phyloP scores from a whole-genome alignment of 2,113 vertebrate species.

The Probosciger aterrimus region DNA sequence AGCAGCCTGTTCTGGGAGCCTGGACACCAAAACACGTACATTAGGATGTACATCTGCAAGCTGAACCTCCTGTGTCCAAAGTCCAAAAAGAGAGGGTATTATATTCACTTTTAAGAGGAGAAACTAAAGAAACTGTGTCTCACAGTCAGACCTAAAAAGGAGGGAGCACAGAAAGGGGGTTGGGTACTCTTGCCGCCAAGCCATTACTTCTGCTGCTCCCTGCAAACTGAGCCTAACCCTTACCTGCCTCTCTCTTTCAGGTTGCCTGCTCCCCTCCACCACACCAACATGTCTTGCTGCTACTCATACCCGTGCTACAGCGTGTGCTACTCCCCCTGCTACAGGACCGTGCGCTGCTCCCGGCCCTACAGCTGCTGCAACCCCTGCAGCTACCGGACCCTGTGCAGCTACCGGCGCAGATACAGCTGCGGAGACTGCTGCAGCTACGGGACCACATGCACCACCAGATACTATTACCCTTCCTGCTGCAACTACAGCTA shows the following conservation, averaged over 20 bases:
- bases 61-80: not conserved
- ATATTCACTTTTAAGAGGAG: not conserved
- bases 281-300: slow-evolving; percentile 15
- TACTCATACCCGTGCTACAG: not conserved
- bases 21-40: rapidly evolving
- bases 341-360: not conserved
- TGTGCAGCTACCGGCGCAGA: not conserved
- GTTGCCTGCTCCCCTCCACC: not conserved
- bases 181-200: not conserved
- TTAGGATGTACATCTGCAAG: not conserved
- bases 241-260: not conserved
- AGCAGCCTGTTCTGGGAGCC: not conserved
- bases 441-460: rapidly evolving
- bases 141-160: not conserved
- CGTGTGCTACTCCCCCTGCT: not conserved
- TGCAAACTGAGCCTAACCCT: not conserved
- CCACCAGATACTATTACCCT: not conserved
- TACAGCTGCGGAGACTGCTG: not conserved
- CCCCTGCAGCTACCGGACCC: not conserved
- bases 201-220: not conserved
- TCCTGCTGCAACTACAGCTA: not conserved
- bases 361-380: not conserved
- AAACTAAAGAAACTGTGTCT: not conserved
- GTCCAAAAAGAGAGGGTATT: not conserved
- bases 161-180: not conserved